These are phyloP conservation scores for Drosophila tsacasi DNA, from an alignment of 1,140 invertebrate species.

Conservation along the genomic window DNA sequence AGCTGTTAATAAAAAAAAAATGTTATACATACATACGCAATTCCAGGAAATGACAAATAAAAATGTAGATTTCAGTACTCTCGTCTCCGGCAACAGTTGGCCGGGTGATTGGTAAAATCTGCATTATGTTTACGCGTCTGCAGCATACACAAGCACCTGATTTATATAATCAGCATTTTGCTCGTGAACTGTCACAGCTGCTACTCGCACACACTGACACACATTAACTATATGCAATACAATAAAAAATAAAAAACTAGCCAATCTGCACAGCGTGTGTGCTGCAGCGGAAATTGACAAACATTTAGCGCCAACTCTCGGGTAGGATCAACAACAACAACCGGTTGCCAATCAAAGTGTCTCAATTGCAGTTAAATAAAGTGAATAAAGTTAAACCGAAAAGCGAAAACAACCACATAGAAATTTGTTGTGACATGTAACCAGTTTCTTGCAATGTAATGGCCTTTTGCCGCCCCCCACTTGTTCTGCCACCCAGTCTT, in stretches of 20 bases:
- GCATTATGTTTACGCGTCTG: constrained; percentile 7
- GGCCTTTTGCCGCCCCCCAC: constrained; percentile 3
- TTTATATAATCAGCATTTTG: constrained; percentile 27
- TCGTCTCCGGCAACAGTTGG: neutral
- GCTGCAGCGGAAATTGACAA: constrained; percentile 40
- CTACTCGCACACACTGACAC: neutral
- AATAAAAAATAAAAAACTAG: constrained; percentile 16
- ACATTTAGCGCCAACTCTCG: constrained; percentile 16
- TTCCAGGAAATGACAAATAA: neutral
- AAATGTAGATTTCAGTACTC: neutral
- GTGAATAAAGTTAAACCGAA: constrained; percentile 7
- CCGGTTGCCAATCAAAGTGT: constrained; percentile 56
- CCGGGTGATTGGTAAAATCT: neutral
- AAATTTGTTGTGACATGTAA: constrained; percentile 42
- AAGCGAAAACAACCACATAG: constrained; percentile 15
- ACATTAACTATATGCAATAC: neutral
- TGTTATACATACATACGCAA: too few relatives aligned
- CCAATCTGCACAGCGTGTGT: constrained; percentile 16
- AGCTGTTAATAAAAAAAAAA: too few relatives aligned
- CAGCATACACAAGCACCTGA: neutral
- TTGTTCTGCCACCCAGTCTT: constrained; percentile 4
- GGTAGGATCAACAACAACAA: constrained; percentile 22
- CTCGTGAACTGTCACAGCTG: constrained; percentile 14
- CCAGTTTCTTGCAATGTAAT: constrained; percentile 48
- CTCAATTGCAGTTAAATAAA: constrained; percentile 52